These are phyloP conservation scores for Morbakka virulenta DNA, from an alignment of 30 jellyfish, hydroid and myxozoan genomes.

Conservation along the genomic window DNA sequence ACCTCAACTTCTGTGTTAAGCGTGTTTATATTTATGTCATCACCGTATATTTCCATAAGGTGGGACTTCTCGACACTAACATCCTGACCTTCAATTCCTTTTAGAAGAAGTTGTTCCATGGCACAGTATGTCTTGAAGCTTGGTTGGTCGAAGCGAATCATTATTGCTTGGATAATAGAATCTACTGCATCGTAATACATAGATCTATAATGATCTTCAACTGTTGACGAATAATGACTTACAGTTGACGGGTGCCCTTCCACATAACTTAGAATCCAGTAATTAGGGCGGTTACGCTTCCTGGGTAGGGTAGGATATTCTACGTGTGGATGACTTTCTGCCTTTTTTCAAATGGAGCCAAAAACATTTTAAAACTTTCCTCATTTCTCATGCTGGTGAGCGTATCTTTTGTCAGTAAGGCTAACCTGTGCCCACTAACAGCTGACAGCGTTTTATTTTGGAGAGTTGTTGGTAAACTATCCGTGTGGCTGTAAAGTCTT, in stretches of 20 bases:
- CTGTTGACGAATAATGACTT: background rate
- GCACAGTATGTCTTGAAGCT: constrained; percentile 6
- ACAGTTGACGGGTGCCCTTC: constrained; percentile 18
- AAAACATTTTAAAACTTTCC: constrained; percentile 5
- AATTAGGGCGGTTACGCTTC: constrained; percentile 9
- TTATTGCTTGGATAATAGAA: background rate
- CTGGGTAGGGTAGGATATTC: constrained; percentile 23
- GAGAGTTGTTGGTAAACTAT: background rate
- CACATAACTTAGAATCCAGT: constrained; percentile 3
- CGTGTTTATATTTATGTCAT: background rate
- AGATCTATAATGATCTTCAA: constrained; percentile 1
- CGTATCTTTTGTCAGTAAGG: background rate
- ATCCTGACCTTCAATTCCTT: background rate
- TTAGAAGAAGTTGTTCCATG: background rate
- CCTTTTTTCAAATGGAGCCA: constrained; percentile 6
- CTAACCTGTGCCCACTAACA: background rate
- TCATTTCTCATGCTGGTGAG: constrained; percentile 18
- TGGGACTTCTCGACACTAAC: background rate
- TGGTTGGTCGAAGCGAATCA: constrained; percentile 12
- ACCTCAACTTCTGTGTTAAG: background rate
- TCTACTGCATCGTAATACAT: constrained; percentile 12
- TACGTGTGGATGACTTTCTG: constrained; percentile 6
- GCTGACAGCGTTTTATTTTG: background rate
- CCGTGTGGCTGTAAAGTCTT: background rate
- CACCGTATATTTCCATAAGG: background rate